Evolutionary conservation across 2,113 vertebrate species (phyloP).

Genomic region (Nasalis larvatus): DNA sequence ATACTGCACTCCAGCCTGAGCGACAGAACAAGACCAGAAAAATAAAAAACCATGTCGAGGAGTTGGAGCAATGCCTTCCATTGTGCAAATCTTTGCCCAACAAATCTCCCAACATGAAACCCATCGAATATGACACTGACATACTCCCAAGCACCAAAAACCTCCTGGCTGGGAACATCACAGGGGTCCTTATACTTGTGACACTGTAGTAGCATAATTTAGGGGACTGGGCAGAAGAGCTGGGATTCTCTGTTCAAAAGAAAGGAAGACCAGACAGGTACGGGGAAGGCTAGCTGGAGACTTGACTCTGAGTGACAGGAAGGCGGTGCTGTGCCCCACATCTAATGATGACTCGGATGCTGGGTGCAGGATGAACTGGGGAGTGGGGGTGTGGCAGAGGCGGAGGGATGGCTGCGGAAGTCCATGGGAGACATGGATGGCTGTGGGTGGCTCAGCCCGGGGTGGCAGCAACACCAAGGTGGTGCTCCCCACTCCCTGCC

Average conservation of each 20-base stretch:
- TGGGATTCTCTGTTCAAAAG: neutral
- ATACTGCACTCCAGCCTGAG: too few relatives aligned
- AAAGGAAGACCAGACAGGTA: neutral
- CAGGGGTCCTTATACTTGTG: rapidly evolving
- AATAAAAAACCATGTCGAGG: neutral
- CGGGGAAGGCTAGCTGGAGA: neutral
- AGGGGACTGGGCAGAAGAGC: neutral
- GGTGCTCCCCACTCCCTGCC: neutral
- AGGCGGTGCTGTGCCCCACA: too few relatives aligned
- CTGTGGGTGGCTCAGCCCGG: neutral
- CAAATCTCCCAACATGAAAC: neutral
- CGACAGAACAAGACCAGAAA: too few relatives aligned
- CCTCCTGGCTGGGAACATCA: neutral
- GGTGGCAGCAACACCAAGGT: neutral
- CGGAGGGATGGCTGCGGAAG: neutral
- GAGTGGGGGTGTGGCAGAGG: neutral
- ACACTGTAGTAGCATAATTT: neutral
- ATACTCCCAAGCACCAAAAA: neutral
- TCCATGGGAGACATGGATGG: neutral
- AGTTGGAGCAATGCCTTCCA: neutral
- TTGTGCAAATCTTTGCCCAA: neutral
- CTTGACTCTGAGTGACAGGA: neutral
- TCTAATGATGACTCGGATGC: neutral
- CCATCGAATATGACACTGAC: neutral
- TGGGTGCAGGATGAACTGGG: too few relatives aligned